Base-by-base conservation (phyloP, 2,888 invertebrate genomes). In the Antheraea yamamai region DNA sequence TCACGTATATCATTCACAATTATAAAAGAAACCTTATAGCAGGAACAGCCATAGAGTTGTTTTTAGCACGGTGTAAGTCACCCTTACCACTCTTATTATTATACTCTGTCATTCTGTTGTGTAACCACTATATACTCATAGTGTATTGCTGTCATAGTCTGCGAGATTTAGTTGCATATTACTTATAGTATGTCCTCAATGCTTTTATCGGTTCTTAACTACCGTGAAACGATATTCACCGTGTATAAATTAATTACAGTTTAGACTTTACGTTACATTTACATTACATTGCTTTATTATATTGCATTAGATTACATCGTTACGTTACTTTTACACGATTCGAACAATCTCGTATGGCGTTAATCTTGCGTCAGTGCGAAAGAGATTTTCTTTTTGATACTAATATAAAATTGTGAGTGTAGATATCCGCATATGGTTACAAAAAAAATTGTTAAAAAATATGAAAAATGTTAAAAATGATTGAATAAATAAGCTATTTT, bases 321-420 rank as follows among this genome's bases (percentile, higher is more conserved):
- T 30, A 30, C 30, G 30, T 30, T 30, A 3, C 7, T 39, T 39
- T 39, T 7, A 39, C 52, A 52, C 52, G 14, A 20, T 20, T 55
- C 20, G 20, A 7, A 23, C 2, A 58, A 20, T 66, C 30, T 4
- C 6, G 30, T 30, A 16, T 30, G 20, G 30, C 30, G 64, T 66
- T 70, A 70, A 70, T 70, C 12, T 39, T 39, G 39, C 74, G 58
- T 70, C 71, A 74, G 58, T 74, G 74, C 58, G 74, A 61, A 74
- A 58, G 58, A 12, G 6, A 10, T 26, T 58, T 23, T 23, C 8
- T 23, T 61, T 23, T 12, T 23, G 7, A 16, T 30, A 23, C 1
- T 39, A 14, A 71, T 71, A 58, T 47, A 47, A 39, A 71, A n/a
- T 70, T 71, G 58, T 74, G 30, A 55, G 55, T 58, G 71, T 74